Conservation (phyloP, 2,888 invertebrate genomes). For the Papilio gigon region DNA sequence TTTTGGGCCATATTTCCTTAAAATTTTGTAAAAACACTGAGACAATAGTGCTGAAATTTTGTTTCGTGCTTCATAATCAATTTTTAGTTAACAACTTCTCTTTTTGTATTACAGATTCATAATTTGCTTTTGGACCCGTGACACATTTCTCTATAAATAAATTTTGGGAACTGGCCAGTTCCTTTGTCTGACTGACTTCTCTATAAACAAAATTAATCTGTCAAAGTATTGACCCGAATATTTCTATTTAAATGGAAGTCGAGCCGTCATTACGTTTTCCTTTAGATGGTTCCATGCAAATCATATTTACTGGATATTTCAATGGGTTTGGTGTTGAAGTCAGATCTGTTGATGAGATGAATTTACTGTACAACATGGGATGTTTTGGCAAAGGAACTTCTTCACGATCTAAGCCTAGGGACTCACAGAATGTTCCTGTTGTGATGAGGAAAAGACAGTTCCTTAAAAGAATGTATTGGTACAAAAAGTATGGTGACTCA, state of each 20-base stretch:
- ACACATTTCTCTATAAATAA: conserved; percentile 67
- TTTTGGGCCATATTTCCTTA: conserved; percentile 45
- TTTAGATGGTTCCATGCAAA: conserved; percentile 70
- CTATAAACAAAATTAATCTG: conserved; percentile 73
- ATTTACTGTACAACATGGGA: conserved; percentile 85
- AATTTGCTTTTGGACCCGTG: conserved; percentile 57
- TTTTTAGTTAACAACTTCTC: conserved; percentile 52
- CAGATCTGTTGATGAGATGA: conserved; percentile 82
- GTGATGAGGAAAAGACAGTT: conserved; percentile 84
- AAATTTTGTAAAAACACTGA: conserved; percentile 34
- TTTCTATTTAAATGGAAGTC: conserved; percentile 64
- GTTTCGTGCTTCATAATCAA: conserved; percentile 51
- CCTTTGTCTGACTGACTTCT: conserved; percentile 66
- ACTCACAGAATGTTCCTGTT: conserved; percentile 66
- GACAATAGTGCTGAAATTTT: conserved; percentile 50
- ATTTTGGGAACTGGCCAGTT: conserved; percentile 67
- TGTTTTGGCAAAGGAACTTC: conserved; percentile 89
- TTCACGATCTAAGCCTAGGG: conserved; percentile 82
- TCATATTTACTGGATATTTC: conserved; percentile 83
- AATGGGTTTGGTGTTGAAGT: conserved; percentile 87
- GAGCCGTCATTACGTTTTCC: conserved; percentile 73
- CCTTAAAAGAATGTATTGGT: conserved; percentile 82
- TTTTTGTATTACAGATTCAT: conserved; percentile 61
- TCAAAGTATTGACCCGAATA: conserved; percentile 76
- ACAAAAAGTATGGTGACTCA: conserved; percentile 64